Percentiles rank a stretch among this genome's conserved stretches.
These are phyloP conservation scores for Helicolenus hilgendorfi DNA, from an alignment of 2,797 vertebrate species.

Conservation along the genomic window DNA sequence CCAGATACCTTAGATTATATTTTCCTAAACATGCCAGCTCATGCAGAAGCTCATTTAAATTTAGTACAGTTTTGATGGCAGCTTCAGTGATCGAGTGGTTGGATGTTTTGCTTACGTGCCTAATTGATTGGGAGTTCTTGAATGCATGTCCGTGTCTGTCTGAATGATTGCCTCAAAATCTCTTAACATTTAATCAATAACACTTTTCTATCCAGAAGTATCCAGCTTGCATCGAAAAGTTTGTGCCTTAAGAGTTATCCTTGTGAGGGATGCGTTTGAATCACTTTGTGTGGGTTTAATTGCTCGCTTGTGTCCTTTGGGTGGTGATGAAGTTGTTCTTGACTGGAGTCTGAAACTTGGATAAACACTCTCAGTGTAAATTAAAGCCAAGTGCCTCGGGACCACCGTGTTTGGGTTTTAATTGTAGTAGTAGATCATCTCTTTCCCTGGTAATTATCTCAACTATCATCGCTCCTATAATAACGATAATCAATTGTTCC, in stretches of 20 bases:
- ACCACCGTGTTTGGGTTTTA: conserved; percentile 76
- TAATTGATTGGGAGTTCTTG: conserved; percentile 43
- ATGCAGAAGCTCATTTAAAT: conserved; percentile 3
- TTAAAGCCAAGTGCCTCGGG: conserved; percentile 57
- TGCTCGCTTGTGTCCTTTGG: conserved; percentile 39
- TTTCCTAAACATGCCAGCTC: neutral
- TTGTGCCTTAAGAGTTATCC: neutral
- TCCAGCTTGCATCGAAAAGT: conserved; percentile 24
- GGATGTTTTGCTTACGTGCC: conserved; percentile 18
- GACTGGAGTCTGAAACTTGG: conserved; percentile 36
- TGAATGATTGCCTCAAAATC: conserved; percentile 39
- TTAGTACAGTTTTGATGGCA: neutral
- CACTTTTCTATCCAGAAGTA: conserved; percentile 7
- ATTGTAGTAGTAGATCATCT: conserved; percentile 84
- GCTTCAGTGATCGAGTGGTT: conserved; percentile 14
- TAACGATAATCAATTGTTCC: conserved; percentile 85
- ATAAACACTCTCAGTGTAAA: conserved; percentile 71
- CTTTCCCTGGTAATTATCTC: conserved; percentile 77
- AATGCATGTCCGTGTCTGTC: conserved; percentile 28
- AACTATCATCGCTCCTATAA: conserved; percentile 79
- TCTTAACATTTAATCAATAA: conserved; percentile 59
- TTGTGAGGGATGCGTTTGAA: conserved; percentile 12
- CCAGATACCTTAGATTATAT: neutral
- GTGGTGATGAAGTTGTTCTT: conserved; percentile 53
- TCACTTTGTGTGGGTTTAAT: conserved; percentile 50